A percentile compares a stretch with the other conserved stretches of the same genome.
These are phyloP conservation scores for Philotrypesis tridentata DNA, from an alignment of 1,140 invertebrate genomes.

Conservation along the genomic window DNA sequence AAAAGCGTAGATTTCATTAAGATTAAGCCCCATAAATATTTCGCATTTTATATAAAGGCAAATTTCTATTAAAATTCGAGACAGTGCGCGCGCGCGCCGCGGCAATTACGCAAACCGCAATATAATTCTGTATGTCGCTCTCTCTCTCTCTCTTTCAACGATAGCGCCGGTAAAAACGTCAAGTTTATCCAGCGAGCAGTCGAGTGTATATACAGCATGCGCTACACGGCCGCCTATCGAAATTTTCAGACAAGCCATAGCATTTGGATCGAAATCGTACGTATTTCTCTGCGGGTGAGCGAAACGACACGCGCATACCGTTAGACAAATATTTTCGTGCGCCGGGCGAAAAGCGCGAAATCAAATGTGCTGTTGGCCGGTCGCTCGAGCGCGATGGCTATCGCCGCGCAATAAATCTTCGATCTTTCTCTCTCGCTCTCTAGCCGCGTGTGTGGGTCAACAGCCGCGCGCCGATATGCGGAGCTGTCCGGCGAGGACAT, in stretches of 20 bases:
- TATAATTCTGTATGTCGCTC: not conserved
- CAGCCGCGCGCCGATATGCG: not conserved
- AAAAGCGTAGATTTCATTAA: not conserved
- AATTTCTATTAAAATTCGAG: constrained; percentile 12
- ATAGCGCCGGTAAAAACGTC: not conserved
- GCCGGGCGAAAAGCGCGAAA: not conserved
- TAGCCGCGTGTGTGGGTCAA: not conserved
- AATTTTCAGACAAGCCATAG: not conserved
- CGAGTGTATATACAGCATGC: not conserved
- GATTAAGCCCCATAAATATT: not conserved
- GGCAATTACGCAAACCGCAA: not conserved
- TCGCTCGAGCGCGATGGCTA: not conserved
- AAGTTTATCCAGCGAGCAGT: too few species aligned
- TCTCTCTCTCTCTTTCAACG: too few species aligned
- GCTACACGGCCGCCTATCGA: not conserved
- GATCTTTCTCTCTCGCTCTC: not conserved
- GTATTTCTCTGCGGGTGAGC: not conserved
- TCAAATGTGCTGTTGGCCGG: not conserved
- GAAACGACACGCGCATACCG: not conserved
- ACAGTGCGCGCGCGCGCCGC: constrained; percentile 10
- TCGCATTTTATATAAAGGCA: not conserved
- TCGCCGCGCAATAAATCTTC: not conserved
- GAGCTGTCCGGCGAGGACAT: not conserved
- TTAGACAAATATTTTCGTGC: not conserved
- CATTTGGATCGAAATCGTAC: not conserved